These are phyloP conservation scores for Muschampia plurimacula DNA, from an alignment of 2,888 invertebrate species.

Conservation along the genomic window DNA sequence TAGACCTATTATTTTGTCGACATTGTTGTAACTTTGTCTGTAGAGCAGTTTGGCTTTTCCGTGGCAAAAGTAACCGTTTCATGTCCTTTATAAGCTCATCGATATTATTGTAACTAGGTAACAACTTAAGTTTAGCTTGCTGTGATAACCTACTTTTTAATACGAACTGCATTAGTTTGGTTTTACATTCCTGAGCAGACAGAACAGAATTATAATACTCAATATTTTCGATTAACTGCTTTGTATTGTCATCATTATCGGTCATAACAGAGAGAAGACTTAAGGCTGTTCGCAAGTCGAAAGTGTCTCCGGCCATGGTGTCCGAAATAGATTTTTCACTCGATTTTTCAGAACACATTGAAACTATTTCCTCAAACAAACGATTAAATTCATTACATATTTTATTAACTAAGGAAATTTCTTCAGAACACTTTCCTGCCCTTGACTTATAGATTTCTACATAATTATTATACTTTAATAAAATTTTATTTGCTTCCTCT, in stretches of 20 bases:
- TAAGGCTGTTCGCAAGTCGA: conserved; percentile 6
- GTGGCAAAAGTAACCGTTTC: conserved; percentile 6
- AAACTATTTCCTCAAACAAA: conserved; percentile 6
- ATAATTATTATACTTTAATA: conserved; percentile 10
- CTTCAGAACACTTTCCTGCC: background rate
- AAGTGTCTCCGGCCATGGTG: conserved; percentile 9
- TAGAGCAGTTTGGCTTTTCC: conserved; percentile 3
- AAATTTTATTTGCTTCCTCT: conserved; percentile 12
- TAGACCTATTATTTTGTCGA: conserved; percentile 3
- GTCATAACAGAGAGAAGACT: conserved; percentile 19
- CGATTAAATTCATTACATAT: conserved; percentile 12
- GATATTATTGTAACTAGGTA: conserved; percentile 1
- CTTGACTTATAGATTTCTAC: background rate
- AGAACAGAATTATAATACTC: conserved; percentile 16
- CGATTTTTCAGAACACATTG: conserved; percentile 10
- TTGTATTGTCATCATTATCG: conserved; percentile 7
- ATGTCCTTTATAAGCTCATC: conserved; percentile 20
- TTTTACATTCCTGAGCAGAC: background rate
- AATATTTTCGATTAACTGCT: conserved; percentile 15
- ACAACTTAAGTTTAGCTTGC: conserved; percentile 12
- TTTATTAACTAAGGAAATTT: conserved; percentile 1
- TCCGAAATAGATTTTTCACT: background rate
- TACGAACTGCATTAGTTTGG: conserved; percentile 15
- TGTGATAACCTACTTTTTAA: conserved; percentile 24
- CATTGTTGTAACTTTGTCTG: conserved; percentile 12